These are phyloP conservation scores for Amiota minor DNA, from an alignment of 2,888 invertebrate species.

Conservation along the genomic window DNA sequence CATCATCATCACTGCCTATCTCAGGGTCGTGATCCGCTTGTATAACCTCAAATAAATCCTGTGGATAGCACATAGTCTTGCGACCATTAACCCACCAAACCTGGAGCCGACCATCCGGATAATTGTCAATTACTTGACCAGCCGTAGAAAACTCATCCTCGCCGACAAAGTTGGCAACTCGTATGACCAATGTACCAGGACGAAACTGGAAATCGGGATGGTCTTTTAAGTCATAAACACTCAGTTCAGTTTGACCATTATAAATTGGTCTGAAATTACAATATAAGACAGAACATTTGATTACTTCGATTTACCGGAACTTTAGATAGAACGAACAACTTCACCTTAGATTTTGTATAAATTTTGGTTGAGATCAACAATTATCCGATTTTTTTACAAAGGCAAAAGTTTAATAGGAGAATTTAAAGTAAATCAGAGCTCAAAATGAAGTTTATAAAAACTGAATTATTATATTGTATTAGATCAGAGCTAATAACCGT, in stretches of 20 bases:
- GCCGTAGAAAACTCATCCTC: constrained; percentile 83
- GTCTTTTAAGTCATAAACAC: constrained; percentile 95
- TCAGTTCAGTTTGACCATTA: constrained; percentile 85
- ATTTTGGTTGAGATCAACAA: no score
- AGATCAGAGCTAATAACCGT: no score
- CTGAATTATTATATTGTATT: no score
- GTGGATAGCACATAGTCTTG: constrained; percentile 92
- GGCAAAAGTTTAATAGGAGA: no score
- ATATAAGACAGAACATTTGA: neutral
- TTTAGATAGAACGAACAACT: no score
- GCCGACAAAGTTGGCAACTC: constrained; percentile 86
- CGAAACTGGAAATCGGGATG: constrained; percentile 95
- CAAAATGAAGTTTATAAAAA: no score
- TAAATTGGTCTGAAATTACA: constrained; percentile 78
- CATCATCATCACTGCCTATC: constrained; percentile 76
- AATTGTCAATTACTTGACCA: constrained; percentile 93
- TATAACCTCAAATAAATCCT: constrained; percentile 87
- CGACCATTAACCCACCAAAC: constrained; percentile 95
- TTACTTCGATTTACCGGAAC: neutral
- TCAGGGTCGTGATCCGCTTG: constrained; percentile 79
- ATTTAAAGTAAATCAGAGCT: no score
- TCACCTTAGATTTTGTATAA: no score
- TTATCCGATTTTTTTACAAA: no score
- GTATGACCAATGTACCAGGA: constrained; percentile 91
- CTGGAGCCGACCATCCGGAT: constrained; percentile 87